phyloP scores from a whole-genome alignment of 2,888 invertebrate species.

The Drosophila ezoana region DNA sequence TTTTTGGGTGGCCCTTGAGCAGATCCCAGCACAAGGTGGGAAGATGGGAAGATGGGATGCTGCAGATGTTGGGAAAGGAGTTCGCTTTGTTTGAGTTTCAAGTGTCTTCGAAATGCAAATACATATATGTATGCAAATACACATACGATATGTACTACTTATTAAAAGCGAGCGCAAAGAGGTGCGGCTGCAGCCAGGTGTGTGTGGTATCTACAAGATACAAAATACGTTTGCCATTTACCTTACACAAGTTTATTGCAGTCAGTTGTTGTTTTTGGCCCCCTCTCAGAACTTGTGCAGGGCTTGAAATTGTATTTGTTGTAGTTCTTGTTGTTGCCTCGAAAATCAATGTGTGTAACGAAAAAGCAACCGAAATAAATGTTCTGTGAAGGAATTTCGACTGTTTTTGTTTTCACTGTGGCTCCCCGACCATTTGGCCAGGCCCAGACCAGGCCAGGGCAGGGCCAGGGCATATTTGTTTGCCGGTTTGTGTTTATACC shows the following conservation, averaged over 20 bases:
- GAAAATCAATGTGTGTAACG: conserved; percentile 81
- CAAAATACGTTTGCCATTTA: conserved; percentile 75
- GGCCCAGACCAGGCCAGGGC: no score
- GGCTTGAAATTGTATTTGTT: conserved; percentile 23
- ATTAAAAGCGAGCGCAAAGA: no score
- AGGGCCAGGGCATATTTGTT: conserved; percentile 68
- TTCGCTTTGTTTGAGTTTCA: conserved; percentile 28
- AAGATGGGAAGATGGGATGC: conserved; percentile 11
- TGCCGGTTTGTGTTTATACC: conserved; percentile 74
- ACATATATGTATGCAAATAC: conserved; percentile 41
- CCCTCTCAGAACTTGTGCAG: conserved; percentile 22
- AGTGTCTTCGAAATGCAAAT: conserved; percentile 44
- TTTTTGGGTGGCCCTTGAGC: neutral
- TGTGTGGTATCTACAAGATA: conserved; percentile 60
- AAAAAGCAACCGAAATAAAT: conserved; percentile 81
- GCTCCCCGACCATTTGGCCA: neutral
- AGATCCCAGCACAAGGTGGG: neutral
- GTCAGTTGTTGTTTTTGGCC: conserved; percentile 34
- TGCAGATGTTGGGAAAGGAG: neutral
- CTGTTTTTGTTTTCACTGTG: conserved; percentile 68
- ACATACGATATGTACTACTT: conserved; percentile 31
- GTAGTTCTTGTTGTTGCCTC: conserved; percentile 53
- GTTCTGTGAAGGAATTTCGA: conserved; percentile 83
- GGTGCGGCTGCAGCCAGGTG: conserved; percentile 13
- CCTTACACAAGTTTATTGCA: conserved; percentile 74